phyloP scores from a whole-genome alignment of 2,797 vertebrate species.

The Apogon talboti region DNA sequence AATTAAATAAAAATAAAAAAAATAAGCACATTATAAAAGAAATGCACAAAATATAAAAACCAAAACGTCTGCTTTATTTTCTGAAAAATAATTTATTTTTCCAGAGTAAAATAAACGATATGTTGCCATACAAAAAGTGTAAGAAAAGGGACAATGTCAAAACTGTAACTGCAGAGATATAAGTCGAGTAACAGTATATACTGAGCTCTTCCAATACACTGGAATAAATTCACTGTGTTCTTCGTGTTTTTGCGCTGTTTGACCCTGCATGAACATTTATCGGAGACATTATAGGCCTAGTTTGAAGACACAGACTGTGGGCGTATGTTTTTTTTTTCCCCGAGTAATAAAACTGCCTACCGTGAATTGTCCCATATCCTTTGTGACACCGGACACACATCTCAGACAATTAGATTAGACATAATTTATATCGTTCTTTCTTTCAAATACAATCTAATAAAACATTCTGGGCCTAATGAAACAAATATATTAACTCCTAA shows the following conservation, averaged over 20 bases:
- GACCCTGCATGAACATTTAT: slow-evolving; percentile 22
- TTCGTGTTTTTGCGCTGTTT: slow-evolving; percentile 19
- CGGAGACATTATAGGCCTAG: slow-evolving; percentile 35
- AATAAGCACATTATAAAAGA: too few relatives aligned
- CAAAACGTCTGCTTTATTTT: slow-evolving; percentile 53
- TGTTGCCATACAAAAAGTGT: slow-evolving; percentile 85
- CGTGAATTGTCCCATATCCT: slow-evolving; percentile 59
- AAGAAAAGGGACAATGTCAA: slow-evolving; percentile 80
- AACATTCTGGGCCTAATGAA: slow-evolving; percentile 61
- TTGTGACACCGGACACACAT: slow-evolving; percentile 52
- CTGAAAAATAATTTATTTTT: slow-evolving; percentile 88
- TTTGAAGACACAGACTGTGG: slow-evolving; percentile 28
- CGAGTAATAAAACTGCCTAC: slow-evolving; percentile 33
- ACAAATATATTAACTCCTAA: slow-evolving; percentile 69
- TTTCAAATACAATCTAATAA: slow-evolving; percentile 60
- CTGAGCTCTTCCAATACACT: slow-evolving; percentile 50
- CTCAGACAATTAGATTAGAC: slow-evolving; percentile 52
- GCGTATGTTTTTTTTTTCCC: slow-evolving; percentile 1
- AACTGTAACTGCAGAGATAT: slow-evolving; percentile 70
- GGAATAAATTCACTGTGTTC: slow-evolving; percentile 43
- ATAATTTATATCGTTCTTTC: slow-evolving; percentile 43
- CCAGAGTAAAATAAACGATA: slow-evolving; percentile 86
- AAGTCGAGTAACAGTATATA: slow-evolving; percentile 61
- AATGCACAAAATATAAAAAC: slow-evolving; percentile 12
- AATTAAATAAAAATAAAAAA: too few relatives aligned